Evolutionary conservation across 2,113 vertebrate genomes (phyloP).

Genomic region (Neogobius melanostomus): DNA sequence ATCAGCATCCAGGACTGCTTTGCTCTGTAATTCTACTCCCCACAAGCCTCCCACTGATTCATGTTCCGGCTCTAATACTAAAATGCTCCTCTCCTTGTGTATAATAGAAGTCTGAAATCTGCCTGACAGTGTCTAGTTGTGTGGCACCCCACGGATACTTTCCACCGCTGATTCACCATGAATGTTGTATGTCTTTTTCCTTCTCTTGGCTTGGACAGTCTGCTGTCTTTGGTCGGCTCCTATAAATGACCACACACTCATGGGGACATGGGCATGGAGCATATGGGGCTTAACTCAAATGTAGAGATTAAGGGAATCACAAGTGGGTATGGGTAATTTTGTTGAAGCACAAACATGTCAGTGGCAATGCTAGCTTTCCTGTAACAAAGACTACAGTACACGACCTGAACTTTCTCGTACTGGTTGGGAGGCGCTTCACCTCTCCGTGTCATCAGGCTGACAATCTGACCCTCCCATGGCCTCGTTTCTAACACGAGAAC

Average conservation of each 20-base stretch:
- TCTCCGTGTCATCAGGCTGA: slow-evolving; percentile 18
- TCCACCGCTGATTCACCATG: slow-evolving; percentile 61
- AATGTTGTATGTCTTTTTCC: slow-evolving; percentile 48
- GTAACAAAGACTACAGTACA: not conserved
- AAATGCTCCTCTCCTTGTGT: slow-evolving; percentile 55
- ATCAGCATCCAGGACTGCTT: slow-evolving; percentile 73
- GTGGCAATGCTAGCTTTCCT: not conserved
- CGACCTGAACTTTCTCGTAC: not conserved
- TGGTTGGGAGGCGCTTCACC: not conserved
- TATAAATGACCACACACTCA: slow-evolving; percentile 41
- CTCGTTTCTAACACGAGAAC: slow-evolving; percentile 1
- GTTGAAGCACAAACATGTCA: too few species aligned
- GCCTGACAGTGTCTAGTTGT: slow-evolving; percentile 70
- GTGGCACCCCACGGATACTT: slow-evolving; percentile 69
- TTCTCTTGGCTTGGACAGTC: slow-evolving; percentile 12
- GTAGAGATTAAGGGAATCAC: not conserved
- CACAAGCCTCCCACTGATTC: slow-evolving; percentile 68
- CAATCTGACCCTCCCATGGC: slow-evolving; percentile 32
- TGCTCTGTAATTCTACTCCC: slow-evolving; percentile 68
- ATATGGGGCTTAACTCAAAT: not conserved
- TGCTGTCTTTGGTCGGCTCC: slow-evolving; percentile 27
- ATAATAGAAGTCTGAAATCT: slow-evolving; percentile 57
- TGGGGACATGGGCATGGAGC: slow-evolving; percentile 10
- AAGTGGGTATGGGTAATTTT: not conserved
- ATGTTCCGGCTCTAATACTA: slow-evolving; percentile 69